A percentile compares a stretch with the other conserved stretches of the same genome.
Evolutionary conservation across 1,140 invertebrate genomes (phyloP).

Genomic region (Sycophila sp.): DNA sequence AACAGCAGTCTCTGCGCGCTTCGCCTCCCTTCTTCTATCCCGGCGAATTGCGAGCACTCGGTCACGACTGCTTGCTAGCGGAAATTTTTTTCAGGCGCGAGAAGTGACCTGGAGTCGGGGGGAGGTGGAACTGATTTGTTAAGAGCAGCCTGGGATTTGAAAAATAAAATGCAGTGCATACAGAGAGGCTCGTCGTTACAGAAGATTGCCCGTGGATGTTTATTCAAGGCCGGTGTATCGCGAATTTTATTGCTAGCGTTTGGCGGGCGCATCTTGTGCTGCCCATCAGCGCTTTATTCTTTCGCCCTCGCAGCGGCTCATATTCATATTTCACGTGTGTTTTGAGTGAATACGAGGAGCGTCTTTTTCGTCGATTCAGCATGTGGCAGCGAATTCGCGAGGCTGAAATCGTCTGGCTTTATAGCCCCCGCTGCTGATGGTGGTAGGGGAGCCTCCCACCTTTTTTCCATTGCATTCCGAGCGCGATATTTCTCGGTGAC

Average conservation of each 20-base stretch:
- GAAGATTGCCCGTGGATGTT: conserved; percentile 9
- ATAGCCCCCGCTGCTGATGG: neutral
- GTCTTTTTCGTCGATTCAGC: conserved; percentile 11
- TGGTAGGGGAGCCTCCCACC: neutral
- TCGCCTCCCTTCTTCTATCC: neutral
- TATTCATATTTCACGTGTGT: conserved; percentile 23
- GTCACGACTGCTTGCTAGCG: too few species aligned
- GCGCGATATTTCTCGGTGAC: neutral
- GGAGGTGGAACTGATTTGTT: too few species aligned
- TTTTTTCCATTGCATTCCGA: neutral
- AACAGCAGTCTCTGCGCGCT: neutral
- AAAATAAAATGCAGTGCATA: neutral
- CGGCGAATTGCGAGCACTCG: too few species aligned
- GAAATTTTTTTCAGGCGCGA: too few species aligned
- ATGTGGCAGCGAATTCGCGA: conserved; percentile 16
- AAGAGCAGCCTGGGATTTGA: too few species aligned
- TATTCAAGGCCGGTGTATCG: neutral
- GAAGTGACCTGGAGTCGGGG: too few species aligned
- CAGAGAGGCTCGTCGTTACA: conserved; percentile 3
- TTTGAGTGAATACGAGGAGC: conserved; percentile 8
- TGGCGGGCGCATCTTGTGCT: neutral
- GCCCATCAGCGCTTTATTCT: too few species aligned
- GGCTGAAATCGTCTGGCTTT: conserved; percentile 1
- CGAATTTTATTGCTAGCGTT: neutral
- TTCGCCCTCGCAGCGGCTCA: neutral